Evolutionary conservation across 2,888 invertebrate genomes (phyloP).

Genomic region (Pheosia tremula): DNA sequence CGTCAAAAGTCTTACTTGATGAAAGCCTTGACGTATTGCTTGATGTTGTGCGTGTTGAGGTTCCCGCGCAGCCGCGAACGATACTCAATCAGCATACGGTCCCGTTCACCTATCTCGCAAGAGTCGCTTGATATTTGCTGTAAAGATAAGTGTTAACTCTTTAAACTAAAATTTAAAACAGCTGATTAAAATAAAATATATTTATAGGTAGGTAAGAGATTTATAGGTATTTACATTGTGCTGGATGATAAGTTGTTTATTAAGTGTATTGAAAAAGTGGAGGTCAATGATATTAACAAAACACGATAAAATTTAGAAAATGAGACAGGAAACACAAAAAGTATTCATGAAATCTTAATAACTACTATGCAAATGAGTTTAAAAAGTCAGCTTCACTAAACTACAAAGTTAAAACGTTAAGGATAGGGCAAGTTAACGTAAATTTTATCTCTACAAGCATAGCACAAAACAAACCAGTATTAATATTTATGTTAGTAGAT

Average conservation of each 20-base stretch:
- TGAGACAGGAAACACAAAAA: no score
- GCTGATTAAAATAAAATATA: no score
- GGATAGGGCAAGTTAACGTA: no score
- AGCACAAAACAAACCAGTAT: conserved; percentile 17
- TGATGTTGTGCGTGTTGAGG: conserved; percentile 92
- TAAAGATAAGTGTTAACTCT: not conserved
- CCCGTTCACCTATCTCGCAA: conserved; percentile 85
- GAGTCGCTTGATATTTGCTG: conserved; percentile 75
- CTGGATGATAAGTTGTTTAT: no score
- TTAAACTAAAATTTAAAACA: not conserved
- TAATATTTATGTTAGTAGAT: conserved; percentile 36
- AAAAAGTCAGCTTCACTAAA: not conserved
- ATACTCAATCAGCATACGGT: conserved; percentile 90
- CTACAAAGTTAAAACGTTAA: not conserved
- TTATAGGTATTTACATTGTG: no score
- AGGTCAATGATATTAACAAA: no score
- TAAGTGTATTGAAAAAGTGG: no score
- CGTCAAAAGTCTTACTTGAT: conserved; percentile 87
- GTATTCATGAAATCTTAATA: no score
- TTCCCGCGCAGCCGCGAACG: conserved; percentile 89
- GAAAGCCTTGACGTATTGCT: conserved; percentile 92
- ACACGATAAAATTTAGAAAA: no score
- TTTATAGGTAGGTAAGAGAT: no score
- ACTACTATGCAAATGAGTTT: no score
- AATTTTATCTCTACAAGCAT: no score